Evolutionary conservation across 2,113 vertebrate species (phyloP), one percentile per base, ranked within the genome.

Genomic region (Polypterus senegalus): DNA sequence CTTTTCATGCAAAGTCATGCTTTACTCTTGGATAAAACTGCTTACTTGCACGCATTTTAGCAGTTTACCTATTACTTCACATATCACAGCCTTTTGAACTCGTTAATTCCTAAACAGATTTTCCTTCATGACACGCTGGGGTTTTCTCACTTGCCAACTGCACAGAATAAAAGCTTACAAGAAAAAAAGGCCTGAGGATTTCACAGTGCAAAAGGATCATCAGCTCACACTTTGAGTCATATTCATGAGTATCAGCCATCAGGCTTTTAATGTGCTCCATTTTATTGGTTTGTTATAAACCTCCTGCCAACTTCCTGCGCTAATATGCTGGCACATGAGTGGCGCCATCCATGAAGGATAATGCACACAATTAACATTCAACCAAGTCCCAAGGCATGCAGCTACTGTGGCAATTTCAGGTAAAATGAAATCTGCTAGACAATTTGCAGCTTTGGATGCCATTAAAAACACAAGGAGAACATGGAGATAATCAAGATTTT

Each of bases 351-450:
- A 9, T 54, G 51, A 57, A 49, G 11, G n/a, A 43, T 44, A 58
- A 52, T 7, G 9, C 49, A 62, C 51, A 54, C 61, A 10, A 54
- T 46, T 58, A 49, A 49, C 43, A 52, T 44, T 52, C 48, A 63
- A 48, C 47, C 55, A 47, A 4, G 7, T 49, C 48, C 57, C 56
- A 7, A 44, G 55, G 44, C 63, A 52, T 49, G 43, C 51, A 46
- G 48, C 46, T 59, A 10, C 27, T 27, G 27, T 27, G 27, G 56
- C 53, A 59, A 64, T 59, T 58, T 46, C 58, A 43, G 48, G 6
- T 58, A 44, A 59, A 47, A 64, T 10, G 44, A 43, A 49, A 27
- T 9, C 47, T 49, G 59, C 48, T 43, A 60, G 61, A 46, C 27
- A 46, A 52, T 27, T 44, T 46, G 58, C 8, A 3, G 61, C 61